A percentile compares a stretch with the other conserved stretches of the same genome.
Evolutionary conservation across 2,888 invertebrate genomes (phyloP).

Genomic region (Nematopogon swammerdamellus): DNA sequence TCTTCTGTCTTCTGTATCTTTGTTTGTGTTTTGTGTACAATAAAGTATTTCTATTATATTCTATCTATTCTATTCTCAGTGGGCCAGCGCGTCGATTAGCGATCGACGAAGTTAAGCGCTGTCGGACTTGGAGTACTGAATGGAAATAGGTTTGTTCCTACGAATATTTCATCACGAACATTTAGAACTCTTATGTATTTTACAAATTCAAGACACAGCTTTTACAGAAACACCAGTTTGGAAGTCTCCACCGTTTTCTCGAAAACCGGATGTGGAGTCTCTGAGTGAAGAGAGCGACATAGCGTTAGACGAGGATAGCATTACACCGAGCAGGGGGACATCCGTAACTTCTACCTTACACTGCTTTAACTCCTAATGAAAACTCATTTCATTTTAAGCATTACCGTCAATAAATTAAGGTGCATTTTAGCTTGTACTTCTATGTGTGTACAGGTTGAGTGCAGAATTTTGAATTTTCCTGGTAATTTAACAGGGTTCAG

Average conservation of each 20-base stretch:
- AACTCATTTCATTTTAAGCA: not conserved
- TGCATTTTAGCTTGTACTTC: not conserved
- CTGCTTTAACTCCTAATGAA: not conserved
- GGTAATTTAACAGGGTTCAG: slow-evolving; percentile 2
- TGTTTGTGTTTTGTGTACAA: no score
- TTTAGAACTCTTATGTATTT: no score
- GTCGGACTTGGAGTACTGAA: no score
- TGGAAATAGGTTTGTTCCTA: no score
- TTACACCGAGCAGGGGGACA: not conserved
- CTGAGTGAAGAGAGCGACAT: not conserved
- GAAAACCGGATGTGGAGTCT: not conserved
- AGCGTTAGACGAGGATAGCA: not conserved
- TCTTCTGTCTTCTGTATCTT: no score
- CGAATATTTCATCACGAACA: no score
- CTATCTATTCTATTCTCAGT: no score
- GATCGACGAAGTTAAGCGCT: no score
- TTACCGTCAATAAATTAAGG: not conserved
- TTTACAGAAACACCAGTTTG: no score
- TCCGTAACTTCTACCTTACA: not conserved
- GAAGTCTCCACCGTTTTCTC: not conserved
- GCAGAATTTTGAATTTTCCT: slow-evolving; percentile 11
- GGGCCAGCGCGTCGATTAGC: no score
- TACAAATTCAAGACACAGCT: no score
- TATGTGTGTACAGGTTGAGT: not conserved
- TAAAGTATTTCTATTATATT: no score